These are phyloP conservation scores for Vicugna pacos DNA, from an alignment of 2,113 vertebrate species.

Conservation along the genomic window DNA sequence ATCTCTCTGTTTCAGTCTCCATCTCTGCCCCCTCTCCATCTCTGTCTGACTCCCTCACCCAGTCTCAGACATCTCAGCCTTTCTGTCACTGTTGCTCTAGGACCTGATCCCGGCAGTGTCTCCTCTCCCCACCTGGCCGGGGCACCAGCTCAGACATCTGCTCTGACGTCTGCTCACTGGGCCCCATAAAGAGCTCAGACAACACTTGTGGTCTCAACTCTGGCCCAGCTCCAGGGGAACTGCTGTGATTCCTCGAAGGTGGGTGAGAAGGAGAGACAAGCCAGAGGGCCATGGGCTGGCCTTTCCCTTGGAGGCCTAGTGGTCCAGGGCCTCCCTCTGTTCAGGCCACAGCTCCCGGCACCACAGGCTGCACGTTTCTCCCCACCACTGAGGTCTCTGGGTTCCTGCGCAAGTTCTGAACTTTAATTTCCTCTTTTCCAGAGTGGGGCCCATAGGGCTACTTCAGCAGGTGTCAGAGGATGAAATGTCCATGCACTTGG, in stretches of 20 bases:
- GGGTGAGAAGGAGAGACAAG: background rate
- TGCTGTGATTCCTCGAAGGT: background rate
- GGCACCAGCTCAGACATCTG: background rate
- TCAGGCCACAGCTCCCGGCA: background rate
- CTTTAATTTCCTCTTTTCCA: background rate
- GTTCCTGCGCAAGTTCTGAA: background rate
- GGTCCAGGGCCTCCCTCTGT: background rate
- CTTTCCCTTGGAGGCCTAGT: background rate
- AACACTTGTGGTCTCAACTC: background rate
- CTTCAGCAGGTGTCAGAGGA: background rate
- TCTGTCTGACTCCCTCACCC: background rate
- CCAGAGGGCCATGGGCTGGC: background rate
- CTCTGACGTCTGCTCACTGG: background rate
- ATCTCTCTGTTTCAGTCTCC: background rate
- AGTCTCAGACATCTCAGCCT: background rate
- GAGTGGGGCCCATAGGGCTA: background rate
- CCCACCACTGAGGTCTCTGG: background rate
- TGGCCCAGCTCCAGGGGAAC: background rate
- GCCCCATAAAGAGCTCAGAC: background rate
- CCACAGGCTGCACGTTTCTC: background rate
- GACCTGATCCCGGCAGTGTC: background rate
- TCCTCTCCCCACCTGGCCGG: background rate
- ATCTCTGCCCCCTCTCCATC: background rate
- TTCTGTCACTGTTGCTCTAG: background rate
- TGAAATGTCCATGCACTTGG: background rate